These are phyloP conservation scores for Sycophila texana DNA, from an alignment of 2,888 invertebrate species.

Conservation along the genomic window DNA sequence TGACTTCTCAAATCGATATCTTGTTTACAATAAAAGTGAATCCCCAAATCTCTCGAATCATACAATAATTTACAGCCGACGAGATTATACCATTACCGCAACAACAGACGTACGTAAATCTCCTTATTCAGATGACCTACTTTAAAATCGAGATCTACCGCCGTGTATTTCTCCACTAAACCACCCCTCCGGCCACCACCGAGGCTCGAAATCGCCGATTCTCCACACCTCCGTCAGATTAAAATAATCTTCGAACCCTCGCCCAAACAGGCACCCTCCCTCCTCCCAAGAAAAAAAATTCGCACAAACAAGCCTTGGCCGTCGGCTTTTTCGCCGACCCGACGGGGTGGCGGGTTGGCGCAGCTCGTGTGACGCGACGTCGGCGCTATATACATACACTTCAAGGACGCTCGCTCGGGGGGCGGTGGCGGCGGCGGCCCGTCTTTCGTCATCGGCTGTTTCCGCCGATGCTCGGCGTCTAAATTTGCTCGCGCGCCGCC, in stretches of 20 bases:
- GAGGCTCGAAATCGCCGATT: neutral
- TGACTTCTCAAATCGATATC: too few species aligned
- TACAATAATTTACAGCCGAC: too few species aligned
- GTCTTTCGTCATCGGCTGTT: conserved; percentile 66
- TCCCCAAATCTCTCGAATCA: too few species aligned
- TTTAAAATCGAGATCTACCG: too few species aligned
- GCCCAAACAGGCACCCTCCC: neutral
- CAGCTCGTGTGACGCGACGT: neutral
- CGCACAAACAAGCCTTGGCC: neutral
- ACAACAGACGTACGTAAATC: too few species aligned
- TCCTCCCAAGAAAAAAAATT: neutral
- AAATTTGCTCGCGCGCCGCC: conserved; percentile 59
- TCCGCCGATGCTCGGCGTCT: conserved; percentile 69
- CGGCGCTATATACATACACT: neutral
- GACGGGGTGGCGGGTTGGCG: neutral
- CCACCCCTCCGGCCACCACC: neutral
- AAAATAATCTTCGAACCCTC: neutral
- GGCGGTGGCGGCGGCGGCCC: neutral
- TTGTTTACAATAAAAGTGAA: too few species aligned
- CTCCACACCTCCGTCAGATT: neutral
- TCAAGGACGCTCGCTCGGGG: conserved; percentile 3
- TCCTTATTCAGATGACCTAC: too few species aligned
- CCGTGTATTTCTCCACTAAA: neutral
- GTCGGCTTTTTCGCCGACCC: neutral
- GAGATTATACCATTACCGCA: too few species aligned